These are phyloP conservation scores for Psilanteris sp. DNA, from an alignment of 1,140 invertebrate genomes.

Conservation along the genomic window DNA sequence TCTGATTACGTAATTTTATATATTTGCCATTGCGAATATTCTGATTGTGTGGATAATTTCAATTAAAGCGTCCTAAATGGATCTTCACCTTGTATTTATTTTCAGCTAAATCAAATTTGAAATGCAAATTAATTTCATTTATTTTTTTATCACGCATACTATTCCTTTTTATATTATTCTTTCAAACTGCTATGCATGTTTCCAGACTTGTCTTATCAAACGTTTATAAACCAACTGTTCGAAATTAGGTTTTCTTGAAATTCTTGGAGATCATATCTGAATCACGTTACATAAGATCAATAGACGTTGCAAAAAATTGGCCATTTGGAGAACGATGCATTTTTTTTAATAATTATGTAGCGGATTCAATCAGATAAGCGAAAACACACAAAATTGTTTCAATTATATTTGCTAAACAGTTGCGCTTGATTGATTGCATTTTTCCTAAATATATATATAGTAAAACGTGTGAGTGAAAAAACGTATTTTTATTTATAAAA, in stretches of 20 bases:
- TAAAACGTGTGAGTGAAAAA: too few relatives aligned
- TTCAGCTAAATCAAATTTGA: conserved; percentile 19
- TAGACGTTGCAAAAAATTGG: conserved; percentile 12
- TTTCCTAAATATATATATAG: too few relatives aligned
- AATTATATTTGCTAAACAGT: too few relatives aligned
- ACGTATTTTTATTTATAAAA: too few relatives aligned
- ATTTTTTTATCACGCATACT: conserved; percentile 39
- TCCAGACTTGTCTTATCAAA: conserved; percentile 25
- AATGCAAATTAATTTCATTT: conserved; percentile 34
- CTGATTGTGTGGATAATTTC: conserved; percentile 12
- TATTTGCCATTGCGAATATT: neutral
- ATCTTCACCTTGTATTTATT: conserved; percentile 24
- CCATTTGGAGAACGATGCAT: neutral
- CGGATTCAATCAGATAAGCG: too few relatives aligned
- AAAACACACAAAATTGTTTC: too few relatives aligned
- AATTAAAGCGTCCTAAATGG: conserved; percentile 12
- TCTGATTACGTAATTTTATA: too few relatives aligned
- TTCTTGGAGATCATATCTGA: conserved; percentile 20
- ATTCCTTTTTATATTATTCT: conserved; percentile 33
- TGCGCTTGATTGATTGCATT: too few relatives aligned
- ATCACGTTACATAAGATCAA: conserved; percentile 18
- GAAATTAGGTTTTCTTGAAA: conserved; percentile 37
- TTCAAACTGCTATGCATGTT: conserved; percentile 36
- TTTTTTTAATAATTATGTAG: too few relatives aligned
- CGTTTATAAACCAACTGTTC: conserved; percentile 33